A percentile compares a stretch with the other conserved stretches of the same genome.
Evolutionary conservation across 2,113 vertebrate species (phyloP).

Genomic region (Pogona vitticeps): DNA sequence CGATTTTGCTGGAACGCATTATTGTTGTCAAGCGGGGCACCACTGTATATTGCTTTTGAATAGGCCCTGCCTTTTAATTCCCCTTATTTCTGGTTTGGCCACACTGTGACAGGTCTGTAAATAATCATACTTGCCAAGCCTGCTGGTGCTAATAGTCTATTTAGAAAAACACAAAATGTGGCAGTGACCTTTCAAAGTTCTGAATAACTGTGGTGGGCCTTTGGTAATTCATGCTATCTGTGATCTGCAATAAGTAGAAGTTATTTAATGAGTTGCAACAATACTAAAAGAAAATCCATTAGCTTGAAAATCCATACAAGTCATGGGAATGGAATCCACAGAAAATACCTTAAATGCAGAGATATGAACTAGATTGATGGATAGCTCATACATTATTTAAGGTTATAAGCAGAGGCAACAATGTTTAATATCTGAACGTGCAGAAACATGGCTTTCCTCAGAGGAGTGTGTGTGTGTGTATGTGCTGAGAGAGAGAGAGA

Average conservation of each 20-base stretch:
- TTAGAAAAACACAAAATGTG: slow-evolving; percentile 14
- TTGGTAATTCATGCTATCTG: not conserved
- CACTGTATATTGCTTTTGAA: too few species aligned
- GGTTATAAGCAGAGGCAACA: not conserved
- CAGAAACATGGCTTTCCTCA: not conserved
- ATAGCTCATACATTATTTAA: slow-evolving; percentile 16
- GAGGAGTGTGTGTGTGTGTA: too few species aligned
- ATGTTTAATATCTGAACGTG: slow-evolving; percentile 5
- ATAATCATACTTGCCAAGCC: slow-evolving; percentile 2
- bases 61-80: not conserved
- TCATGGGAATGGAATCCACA: not conserved
- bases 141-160: not conserved
- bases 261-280: not conserved
- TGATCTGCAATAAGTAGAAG: slow-evolving; percentile 28
- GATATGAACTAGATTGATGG: not conserved
- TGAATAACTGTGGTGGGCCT: not conserved
- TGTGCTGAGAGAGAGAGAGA: too few species aligned
- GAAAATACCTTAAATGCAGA: not conserved
- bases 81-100: not conserved
- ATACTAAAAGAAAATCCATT: not conserved
- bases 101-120: slow-evolving; percentile 2
- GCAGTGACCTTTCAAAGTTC: not conserved
- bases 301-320: not conserved
- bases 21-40: too few species aligned
- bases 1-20: too few species aligned